These are phyloP conservation scores for Psilanteris sp. DNA, from an alignment of 1,140 invertebrate species.

Conservation along the genomic window DNA sequence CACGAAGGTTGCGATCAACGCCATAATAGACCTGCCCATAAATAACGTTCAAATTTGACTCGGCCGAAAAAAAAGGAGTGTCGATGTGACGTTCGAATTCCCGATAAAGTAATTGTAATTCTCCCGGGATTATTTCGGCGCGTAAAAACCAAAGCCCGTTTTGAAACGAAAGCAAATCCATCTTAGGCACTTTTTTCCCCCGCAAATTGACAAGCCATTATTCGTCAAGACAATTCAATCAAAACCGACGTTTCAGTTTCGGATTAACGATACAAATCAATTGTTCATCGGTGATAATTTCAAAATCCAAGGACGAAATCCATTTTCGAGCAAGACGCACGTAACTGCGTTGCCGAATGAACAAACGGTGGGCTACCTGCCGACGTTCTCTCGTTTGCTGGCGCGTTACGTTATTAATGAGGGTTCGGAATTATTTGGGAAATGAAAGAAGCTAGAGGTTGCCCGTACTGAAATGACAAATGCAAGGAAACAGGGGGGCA, in stretches of 20 bases:
- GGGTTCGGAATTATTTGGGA: constrained; percentile 75
- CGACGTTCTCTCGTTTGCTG: constrained; percentile 65
- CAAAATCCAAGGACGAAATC: constrained; percentile 57
- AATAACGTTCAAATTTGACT: too few species aligned
- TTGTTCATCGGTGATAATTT: constrained; percentile 62
- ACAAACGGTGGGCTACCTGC: constrained; percentile 63
- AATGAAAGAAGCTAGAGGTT: constrained; percentile 74
- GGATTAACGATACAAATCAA: constrained; percentile 60
- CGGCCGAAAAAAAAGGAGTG: too few species aligned
- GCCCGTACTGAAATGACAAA: constrained; percentile 74
- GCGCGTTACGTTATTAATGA: constrained; percentile 75
- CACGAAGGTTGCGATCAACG: too few species aligned
- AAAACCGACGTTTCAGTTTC: constrained; percentile 13
- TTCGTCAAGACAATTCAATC: constrained; percentile 54
- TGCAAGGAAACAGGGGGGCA: constrained; percentile 74
- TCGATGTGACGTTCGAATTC: too few species aligned
- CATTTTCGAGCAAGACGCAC: constrained; percentile 47
- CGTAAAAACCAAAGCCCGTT: too few species aligned
- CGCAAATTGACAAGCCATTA: constrained; percentile 50
- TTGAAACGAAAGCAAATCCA: constrained; percentile 12
- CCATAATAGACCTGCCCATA: too few species aligned
- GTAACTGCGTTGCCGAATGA: constrained; percentile 49
- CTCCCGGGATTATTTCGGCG: constrained; percentile 6
- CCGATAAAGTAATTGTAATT: constrained; percentile 1
- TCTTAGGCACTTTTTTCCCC: constrained; percentile 28